phyloP scores from a whole-genome alignment of 1,140 invertebrate genomes.

The Psilanteris sp. region DNA sequence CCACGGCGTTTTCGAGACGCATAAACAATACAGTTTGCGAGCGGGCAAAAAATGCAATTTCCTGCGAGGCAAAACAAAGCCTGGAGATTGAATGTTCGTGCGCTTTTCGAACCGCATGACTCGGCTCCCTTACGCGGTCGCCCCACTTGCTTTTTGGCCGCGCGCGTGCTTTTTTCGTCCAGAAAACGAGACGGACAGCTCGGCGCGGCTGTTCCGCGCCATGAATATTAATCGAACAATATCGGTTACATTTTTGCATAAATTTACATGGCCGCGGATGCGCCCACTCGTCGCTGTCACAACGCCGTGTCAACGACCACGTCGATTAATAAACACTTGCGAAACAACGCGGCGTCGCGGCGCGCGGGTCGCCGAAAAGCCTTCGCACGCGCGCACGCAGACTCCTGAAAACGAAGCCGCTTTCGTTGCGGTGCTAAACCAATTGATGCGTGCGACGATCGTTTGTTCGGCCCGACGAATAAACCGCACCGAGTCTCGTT shows the following conservation, averaged over 20 bases:
- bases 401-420: too few relatives aligned
- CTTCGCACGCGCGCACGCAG: too few relatives aligned
- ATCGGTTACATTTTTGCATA: slow-evolving; percentile 73
- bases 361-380: too few relatives aligned
- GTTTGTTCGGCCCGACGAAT: too few relatives aligned
- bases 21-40: slow-evolving; percentile 37
- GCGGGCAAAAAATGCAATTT: slow-evolving; percentile 46
- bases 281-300: slow-evolving; percentile 29
- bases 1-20: slow-evolving; percentile 11
- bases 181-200: slow-evolving; percentile 29
- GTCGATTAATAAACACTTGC: slow-evolving; percentile 53
- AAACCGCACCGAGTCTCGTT: too few relatives aligned
- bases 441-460: too few relatives aligned
- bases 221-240: slow-evolving; percentile 74
- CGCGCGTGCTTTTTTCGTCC: slow-evolving; percentile 9
- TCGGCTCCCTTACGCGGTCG: slow-evolving; percentile 8
- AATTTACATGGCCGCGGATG: slow-evolving; percentile 65
- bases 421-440: too few relatives aligned
- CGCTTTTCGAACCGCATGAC: slow-evolving; percentile 9
- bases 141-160: neutral
- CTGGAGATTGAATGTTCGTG: slow-evolving; percentile 51
- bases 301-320: slow-evolving; percentile 17
- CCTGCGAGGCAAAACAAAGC: slow-evolving; percentile 40
- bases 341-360: slow-evolving; percentile 27
- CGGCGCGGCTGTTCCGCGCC: slow-evolving; percentile 24